Evolutionary conservation across 2,797 vertebrate genomes (phyloP), one percentile per base, ranked within the genome.

Genomic region (Acanthiza pusilla): DNA sequence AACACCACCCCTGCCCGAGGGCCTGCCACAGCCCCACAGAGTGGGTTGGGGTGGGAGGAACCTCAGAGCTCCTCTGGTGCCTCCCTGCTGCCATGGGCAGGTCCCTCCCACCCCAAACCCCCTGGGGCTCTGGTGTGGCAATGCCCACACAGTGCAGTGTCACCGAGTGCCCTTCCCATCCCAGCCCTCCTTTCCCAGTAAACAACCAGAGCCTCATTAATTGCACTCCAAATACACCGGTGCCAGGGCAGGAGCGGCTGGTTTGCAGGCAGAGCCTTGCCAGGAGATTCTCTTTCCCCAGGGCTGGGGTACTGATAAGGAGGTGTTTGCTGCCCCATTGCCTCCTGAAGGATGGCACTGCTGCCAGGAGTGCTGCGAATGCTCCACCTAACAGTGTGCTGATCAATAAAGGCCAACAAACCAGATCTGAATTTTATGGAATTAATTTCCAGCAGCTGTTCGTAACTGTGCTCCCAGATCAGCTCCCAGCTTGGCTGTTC

Each of bases 41-140:
- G 18, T 5, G 27, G 16, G 25, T 9, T 63, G 25, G 40, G 7
- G 16, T 20, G 20, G 50, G 15, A 40, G 3, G 40, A 15, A 23
- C 16, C 32, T 3, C 1, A 8, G 2, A 57, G 32, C 36, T 23
- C 22, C 5, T 10, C 48, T 16, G 2, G 2, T 2, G 1, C 61
- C 15, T 7, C 36, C 60, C 67, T 58, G 60, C 45, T 67, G 45
- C 68, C 17, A 1, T 0, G 25, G 68, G 61, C 29, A 26, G 43
- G 29, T 12, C 11, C 47, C 36, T 25, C 18, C 26, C 7, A 15
- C 6, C 38, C 30, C 60, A 34, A 11, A 27, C 36, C 43, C 53
- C 22, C 19, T 4, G n/a, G 21, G 47, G n/a, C 7, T 67, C 38
- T 26, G 26, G 2, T 61, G 40, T 36, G 0, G 0, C 5, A 53